A percentile compares a stretch with the other conserved stretches of the same genome.
phyloP scores from a whole-genome alignment of 1,140 invertebrate species.

The Zophobas morio region DNA sequence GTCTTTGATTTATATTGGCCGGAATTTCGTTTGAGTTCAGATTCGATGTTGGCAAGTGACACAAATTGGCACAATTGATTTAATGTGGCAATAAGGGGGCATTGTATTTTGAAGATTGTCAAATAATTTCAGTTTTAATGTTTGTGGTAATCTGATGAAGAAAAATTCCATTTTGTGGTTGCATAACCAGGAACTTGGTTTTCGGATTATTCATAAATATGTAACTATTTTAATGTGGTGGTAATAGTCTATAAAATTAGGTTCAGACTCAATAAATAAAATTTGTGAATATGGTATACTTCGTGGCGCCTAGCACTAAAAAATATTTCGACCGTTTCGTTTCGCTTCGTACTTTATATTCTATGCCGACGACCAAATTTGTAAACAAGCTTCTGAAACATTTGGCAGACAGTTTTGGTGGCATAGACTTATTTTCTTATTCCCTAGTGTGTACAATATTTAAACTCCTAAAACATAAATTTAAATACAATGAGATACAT shows the following conservation, averaged over 20 bases:
- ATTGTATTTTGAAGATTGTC: conserved; percentile 4
- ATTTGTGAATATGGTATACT: conserved; percentile 35
- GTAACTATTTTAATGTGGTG: conserved; percentile 15
- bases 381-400: conserved; percentile 24
- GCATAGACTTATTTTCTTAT: background rate
- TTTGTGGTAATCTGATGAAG: background rate
- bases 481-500: conserved; percentile 45
- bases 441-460: conserved; percentile 3
- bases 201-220: conserved; percentile 19
- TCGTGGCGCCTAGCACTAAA: conserved; percentile 24
- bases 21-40: conserved; percentile 9
- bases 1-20: conserved; percentile 19
- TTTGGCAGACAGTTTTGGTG: conserved; percentile 8
- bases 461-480: conserved; percentile 31
- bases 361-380: conserved; percentile 20
- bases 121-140: background rate
- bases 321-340: conserved; percentile 30
- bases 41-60: conserved; percentile 15
- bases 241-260: conserved; percentile 31
- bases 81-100: conserved; percentile 16
- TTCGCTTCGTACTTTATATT: conserved; percentile 18
- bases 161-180: conserved; percentile 17
- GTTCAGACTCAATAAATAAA: conserved; percentile 42
- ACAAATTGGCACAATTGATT: conserved; percentile 39
- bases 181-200: conserved; percentile 22